Base-by-base conservation (phyloP, 2,888 invertebrate genomes). In the Physocephala rufipes region DNA sequence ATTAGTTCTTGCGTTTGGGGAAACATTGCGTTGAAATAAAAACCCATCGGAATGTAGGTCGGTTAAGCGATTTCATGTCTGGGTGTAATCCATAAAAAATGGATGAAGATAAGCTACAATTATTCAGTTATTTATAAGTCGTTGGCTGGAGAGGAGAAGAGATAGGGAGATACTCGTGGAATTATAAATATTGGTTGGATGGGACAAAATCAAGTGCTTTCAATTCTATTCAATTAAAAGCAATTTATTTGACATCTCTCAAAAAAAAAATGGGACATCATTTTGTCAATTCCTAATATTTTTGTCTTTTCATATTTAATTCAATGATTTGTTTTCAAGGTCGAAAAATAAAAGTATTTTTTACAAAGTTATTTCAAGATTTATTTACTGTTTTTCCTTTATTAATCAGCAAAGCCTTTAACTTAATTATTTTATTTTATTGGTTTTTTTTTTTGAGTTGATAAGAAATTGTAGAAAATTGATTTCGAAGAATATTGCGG, bases 151-250 rank as follows among this genome's bases (percentile, higher is more conserved):
- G n/a, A n/a, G n/a, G n/a, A n/a, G n/a, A n/a, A n/a, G n/a, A 53
- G 19, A 24, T 2, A 16, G 19, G 16, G 28, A 30, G 9, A n/a
- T 16, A 30, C 9, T 15, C 36, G 19, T 62, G 13, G 36, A 28
- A n/a, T 59, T 30, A 59, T 59, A 28, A n/a, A 47, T 63, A 30
- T n/a, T n/a, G n/a, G n/a, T n/a, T n/a, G n/a, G n/a, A n/a, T 19
- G 13, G 30, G 13, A n/a, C 43, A 53, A 28, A 66, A 66, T 66
- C 53, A 53, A 53, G 36, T 53, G 53, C n/a, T 53, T 36, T 66
- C 65, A 65, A 65, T 65, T 65, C 28, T 28, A 51, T 49, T 51
- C 51, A 65, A 65, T 65, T 65, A 51, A 28, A 51, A 21, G 30
- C 15, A 65, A 51, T 59, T 63, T 63, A 49, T 47, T 47, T 47